Conservation (phyloP, 37 sponge, comb jelly and placozoan species). For the Aplysina aerophoba region DNA sequence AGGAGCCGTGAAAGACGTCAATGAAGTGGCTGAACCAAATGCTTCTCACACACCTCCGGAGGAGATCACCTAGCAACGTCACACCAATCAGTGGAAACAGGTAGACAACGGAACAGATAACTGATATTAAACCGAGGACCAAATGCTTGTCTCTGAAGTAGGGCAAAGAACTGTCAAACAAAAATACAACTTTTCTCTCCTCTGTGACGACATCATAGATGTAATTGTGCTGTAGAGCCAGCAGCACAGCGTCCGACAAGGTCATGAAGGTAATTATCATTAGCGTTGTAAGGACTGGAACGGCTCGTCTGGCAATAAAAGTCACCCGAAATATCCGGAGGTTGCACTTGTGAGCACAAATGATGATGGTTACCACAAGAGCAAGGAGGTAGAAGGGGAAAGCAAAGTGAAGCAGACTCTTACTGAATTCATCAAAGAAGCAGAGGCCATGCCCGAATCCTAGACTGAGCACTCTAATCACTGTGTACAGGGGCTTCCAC, state of each 20-base stretch:
- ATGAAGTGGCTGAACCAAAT: slow-evolving; percentile 25
- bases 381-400: slow-evolving; percentile 46
- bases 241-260: slow-evolving; percentile 10
- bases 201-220: slow-evolving; percentile 9
- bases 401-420: not conserved
- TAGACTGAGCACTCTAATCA: not conserved
- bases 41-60: not conserved
- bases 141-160: slow-evolving; percentile 37
- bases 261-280: slow-evolving; percentile 32
- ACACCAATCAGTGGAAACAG: slow-evolving; percentile 25
- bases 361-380: slow-evolving; percentile 35
- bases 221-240: not conserved
- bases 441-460: not conserved
- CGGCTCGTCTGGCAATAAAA: slow-evolving; percentile 10
- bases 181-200: too few relatives aligned
- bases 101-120: not conserved
- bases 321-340: not conserved
- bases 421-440: not conserved
- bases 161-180: too few relatives aligned
- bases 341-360: slow-evolving; percentile 5
- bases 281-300: slow-evolving; percentile 46
- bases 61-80: not conserved
- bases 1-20: slow-evolving; percentile 11
- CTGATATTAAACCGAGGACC: not conserved
- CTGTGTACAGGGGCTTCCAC: not conserved